These are phyloP conservation scores for Cotesia vestalis DNA, from an alignment of 1,140 invertebrate species.

Conservation along the genomic window DNA sequence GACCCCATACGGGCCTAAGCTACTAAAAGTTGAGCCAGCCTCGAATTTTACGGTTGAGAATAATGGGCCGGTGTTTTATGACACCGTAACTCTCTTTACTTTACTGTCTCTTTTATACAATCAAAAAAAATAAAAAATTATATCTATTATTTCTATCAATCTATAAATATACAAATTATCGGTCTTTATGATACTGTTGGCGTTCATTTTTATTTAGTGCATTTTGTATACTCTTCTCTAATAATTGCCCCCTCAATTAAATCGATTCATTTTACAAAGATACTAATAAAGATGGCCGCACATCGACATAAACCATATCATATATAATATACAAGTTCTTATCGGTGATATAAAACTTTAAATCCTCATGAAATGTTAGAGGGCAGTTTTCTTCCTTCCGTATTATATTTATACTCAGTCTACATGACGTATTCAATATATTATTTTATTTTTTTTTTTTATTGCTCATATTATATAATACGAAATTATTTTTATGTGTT, in stretches of 20 bases:
- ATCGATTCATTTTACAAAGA: constrained; percentile 3
- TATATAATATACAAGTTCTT: neutral
- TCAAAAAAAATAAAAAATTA: too few species aligned
- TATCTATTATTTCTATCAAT: too few species aligned
- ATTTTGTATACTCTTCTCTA: too few species aligned
- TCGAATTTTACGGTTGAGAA: constrained; percentile 53
- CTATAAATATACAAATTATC: too few species aligned
- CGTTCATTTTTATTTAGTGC: too few species aligned
- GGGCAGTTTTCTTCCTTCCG: neutral
- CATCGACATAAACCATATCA: too few species aligned
- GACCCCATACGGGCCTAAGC: constrained; percentile 42
- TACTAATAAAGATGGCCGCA: too few species aligned
- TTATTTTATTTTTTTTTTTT: too few species aligned
- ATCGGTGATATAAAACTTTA: neutral
- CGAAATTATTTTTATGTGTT: too few species aligned
- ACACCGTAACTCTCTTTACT: constrained; percentile 16
- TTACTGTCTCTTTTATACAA: too few species aligned
- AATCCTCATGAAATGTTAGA: constrained; percentile 1
- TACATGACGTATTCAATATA: neutral
- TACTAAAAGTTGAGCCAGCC: constrained; percentile 33
- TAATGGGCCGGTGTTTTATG: constrained; percentile 52
- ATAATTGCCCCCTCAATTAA: neutral
- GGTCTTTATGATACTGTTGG: too few species aligned
- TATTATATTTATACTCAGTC: neutral
- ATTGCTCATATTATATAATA: too few species aligned